Evolutionary conservation across 2,888 invertebrate genomes (phyloP), one percentile per base, ranked within the genome.

Genomic region (Tenthredo amoena): DNA sequence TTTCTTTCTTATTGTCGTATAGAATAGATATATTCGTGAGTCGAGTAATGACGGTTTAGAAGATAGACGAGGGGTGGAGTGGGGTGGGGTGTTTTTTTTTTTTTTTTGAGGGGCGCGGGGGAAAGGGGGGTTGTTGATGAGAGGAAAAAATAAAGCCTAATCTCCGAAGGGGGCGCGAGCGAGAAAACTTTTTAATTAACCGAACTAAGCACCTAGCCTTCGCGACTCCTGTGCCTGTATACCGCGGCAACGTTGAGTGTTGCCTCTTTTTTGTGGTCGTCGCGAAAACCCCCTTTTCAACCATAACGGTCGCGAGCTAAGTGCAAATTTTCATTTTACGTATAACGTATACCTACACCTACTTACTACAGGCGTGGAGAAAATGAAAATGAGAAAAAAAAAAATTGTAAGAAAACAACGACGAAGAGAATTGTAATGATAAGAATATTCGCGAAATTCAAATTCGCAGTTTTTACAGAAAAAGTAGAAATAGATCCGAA

Each of bases 111-210:
- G 7, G 37, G 7, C 3, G 4, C 5, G 37, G 37, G 37, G 7
- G 40, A 0, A 0, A 7, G 40, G 47, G n/a, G 26, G 37, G 55
- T 79, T 55, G 79, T 79, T 79, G 58, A 79, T 79, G 79, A 55
- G 55, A 81, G 83, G 34, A 62, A 77, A 55, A 77, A 77, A 77
- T 43, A 76, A 76, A 62, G 65, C 68, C 83, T 65, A 71, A 83
- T 83, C 83, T 68, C 81, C 81, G 58, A 55, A 62, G 62, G 81
- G 50, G 81, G 50, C 68, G 83, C 68, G 34, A 21, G 31, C 15
- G 68, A 18, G 71, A 50, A 83, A 83, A 83, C 68, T 83, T 83
- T 83, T 83, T 83, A 83, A 83, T 83, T 83, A 83, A 83, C 68
- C 68, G n/a, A 83, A 83, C 83, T 83, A 47, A 65, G 83, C 47